Evolutionary conservation across 2,888 invertebrate genomes (phyloP).

Genomic region (Leucophora obtusa): DNA sequence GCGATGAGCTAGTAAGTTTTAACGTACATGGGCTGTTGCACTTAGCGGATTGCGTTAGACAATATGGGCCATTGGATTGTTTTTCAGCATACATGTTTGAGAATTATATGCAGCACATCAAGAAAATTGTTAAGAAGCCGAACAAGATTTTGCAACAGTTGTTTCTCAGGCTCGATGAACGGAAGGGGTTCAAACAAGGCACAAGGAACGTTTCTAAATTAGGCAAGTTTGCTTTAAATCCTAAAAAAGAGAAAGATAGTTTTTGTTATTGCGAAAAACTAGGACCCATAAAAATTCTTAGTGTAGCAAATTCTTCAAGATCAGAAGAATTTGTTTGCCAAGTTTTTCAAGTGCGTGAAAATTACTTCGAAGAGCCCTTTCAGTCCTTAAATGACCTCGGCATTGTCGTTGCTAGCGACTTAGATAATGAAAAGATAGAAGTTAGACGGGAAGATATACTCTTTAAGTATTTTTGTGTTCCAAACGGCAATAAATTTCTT

Average conservation of each 20-base stretch:
- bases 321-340: constrained; percentile 12
- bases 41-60: too few relatives aligned
- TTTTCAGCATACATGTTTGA: too few relatives aligned
- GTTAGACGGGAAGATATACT: constrained; percentile 24
- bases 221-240: constrained; percentile 3
- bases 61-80: too few relatives aligned
- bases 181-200: too few relatives aligned
- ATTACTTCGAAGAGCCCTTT: constrained; percentile 27
- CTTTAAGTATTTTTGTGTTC: constrained; percentile 34
- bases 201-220: too few relatives aligned
- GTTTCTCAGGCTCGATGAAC: too few relatives aligned
- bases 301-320: background rate
- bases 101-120: too few relatives aligned
- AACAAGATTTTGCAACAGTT: too few relatives aligned
- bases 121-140: too few relatives aligned
- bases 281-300: constrained; percentile 23
- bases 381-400: constrained; percentile 20
- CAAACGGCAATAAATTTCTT: constrained; percentile 16
- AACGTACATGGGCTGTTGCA: too few relatives aligned
- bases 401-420: constrained; percentile 15
- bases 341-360: constrained; percentile 30
- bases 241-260: too few relatives aligned
- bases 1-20: too few relatives aligned
- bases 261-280: constrained; percentile 8
- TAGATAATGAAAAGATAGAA: constrained; percentile 5